Base-by-base conservation (phyloP, 1,140 invertebrate species). In the Polyergus mexicanus region DNA sequence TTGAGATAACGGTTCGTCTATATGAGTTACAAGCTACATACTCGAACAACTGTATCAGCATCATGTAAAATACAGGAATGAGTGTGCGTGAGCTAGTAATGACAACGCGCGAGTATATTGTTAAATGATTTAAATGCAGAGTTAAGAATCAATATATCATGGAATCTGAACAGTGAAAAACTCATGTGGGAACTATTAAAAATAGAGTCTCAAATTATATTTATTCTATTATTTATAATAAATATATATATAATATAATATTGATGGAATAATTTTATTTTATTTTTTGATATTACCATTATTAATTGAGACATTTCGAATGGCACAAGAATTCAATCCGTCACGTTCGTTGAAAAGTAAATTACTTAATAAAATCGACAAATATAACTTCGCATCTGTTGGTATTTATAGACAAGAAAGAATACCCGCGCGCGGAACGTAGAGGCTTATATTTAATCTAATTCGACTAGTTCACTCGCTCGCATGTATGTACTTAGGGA, bases 401-500 rank as follows among this genome's bases (percentile, higher is more conserved):
- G 16, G 16, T 7, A 38, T 66, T 78, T 19, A 80, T 54, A 13
- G 22, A 54, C 13, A 78, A 38, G 16, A 28, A 54, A 22, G n/a
- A 38, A 51, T 47, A 3, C 8, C 10, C n/a, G 28, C 10, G 10
- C 41, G 25, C 19, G 8, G 35, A 28, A n/a, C 6, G 16, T 28
- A 35, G 1, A n/a, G 25, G 74, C 68, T 83, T 38, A 47, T 74
- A 83, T 74, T 72, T 81, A 60, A 81, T 81, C 51, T 62, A 60
- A 81, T 81, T 81, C 66, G 54, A 44, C 51, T 60, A 60, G 68
- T 83, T 83, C 54, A 62, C 54, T 83, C 54, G 54, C 72, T 72
- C 68, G 78, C 65, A 60, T 60, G 72, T 81, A 81, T 83, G 68
- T 74, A 81, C 68, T 62, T 56, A 35, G 13, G 35, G 68, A 83